phyloP scores from a whole-genome alignment of 2,113 vertebrate species.

The Petromus typicus region DNA sequence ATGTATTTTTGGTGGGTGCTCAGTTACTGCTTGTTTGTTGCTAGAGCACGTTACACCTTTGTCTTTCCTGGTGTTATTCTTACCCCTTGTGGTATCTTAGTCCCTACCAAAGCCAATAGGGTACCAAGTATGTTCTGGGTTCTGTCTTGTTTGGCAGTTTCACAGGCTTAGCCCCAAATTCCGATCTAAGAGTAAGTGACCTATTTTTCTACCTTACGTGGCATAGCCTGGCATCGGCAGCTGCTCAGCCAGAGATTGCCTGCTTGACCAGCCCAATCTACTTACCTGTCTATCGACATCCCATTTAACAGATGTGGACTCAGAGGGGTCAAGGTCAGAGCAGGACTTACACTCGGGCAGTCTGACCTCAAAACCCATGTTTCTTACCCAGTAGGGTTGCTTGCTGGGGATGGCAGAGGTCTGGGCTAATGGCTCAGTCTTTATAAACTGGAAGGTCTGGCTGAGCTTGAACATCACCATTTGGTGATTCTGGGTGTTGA shows the following conservation, averaged over 20 bases:
- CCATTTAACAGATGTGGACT: not conserved
- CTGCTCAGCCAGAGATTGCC: not conserved
- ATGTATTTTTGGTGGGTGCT: not conserved
- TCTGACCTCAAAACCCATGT: not conserved
- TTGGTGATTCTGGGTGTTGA: not conserved
- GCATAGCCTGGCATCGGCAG: not conserved
- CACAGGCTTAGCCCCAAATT: fast-evolving
- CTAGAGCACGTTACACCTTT: not conserved
- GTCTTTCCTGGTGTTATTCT: not conserved
- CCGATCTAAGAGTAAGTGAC: not conserved
- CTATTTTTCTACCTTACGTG: not conserved
- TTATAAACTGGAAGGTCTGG: not conserved
- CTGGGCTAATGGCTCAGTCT: not conserved
- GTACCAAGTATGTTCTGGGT: not conserved
- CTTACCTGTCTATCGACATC: not conserved
- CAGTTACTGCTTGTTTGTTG: not conserved
- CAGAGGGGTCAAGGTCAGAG: conserved; percentile 1
- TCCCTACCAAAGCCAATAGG: not conserved
- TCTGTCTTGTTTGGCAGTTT: not conserved
- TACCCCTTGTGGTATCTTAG: not conserved
- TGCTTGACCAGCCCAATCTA: not conserved
- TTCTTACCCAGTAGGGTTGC: not conserved
- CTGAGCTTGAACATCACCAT: not conserved
- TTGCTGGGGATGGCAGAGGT: not conserved
- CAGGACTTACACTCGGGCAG: not conserved